phyloP scores from a whole-genome alignment of 2,113 vertebrate genomes.

The Onychostruthus taczanowskii region DNA sequence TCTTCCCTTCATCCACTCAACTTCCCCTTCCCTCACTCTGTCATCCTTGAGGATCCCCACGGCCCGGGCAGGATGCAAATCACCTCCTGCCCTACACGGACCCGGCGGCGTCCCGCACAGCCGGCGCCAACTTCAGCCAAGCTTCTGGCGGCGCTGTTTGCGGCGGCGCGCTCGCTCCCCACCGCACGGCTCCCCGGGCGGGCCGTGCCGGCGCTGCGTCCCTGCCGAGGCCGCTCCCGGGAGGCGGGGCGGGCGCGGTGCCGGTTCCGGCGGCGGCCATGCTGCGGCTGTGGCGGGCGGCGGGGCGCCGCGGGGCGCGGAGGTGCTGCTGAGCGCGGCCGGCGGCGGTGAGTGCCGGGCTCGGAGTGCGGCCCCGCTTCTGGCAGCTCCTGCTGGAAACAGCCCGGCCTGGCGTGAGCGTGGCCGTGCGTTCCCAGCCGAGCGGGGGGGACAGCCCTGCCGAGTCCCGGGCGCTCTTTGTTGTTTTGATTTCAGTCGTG shows the following conservation, averaged over 20 bases:
- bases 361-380: neutral
- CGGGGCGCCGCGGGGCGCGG: neutral
- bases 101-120: conserved; percentile 7
- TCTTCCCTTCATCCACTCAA: neutral
- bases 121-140: conserved; percentile 12
- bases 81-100: conserved; percentile 45
- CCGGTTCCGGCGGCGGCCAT: neutral
- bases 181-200: conserved; percentile 37
- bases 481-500: neutral
- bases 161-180: neutral
- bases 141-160: conserved; percentile 32
- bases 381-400: accelerated
- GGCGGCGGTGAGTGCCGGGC: conserved; percentile 30
- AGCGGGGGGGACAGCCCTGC: neutral
- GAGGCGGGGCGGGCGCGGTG: neutral
- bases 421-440: neutral
- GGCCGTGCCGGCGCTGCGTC: accelerated
- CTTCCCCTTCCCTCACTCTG: conserved; percentile 68
- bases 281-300: neutral
- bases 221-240: accelerated
- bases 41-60: conserved; percentile 62
- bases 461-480: neutral
- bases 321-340: conserved; percentile 2
- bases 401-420: accelerated
- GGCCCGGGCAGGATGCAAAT: conserved; percentile 50